Evolutionary conservation across 2,797 vertebrate species (phyloP), one percentile per base, ranked within the genome.

Genomic region (Silurus lanzhouensis): DNA sequence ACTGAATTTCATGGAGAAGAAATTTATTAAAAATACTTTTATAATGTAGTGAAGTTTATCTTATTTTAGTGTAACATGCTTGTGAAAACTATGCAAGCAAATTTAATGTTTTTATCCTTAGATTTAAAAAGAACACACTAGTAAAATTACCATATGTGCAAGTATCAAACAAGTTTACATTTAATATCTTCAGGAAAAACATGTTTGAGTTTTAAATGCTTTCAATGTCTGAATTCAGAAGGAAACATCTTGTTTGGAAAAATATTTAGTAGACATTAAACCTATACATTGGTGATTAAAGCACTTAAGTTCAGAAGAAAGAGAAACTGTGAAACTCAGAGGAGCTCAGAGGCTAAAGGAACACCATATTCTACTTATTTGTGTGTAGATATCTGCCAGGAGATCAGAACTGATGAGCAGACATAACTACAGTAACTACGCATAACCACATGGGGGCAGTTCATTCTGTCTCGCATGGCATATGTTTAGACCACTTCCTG

Each of bases 381-480:
- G 25, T 60, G 31, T 38, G 25, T 60, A 58, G 8, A 38, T 8
- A 58, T 58, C 55, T 38, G 48, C 55, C 20, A 14, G 13, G 8
- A 0, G 2, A 75, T 19, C n/a, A 75, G n/a, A 57, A 31, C 1
- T 19, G 52, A 25, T 20, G 5, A 46, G 5, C 6, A 14, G 2
- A 58, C 52, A 25, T 19, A 5, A 58, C 20, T 67, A 57, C 66
- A 82, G 48, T 68, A 82, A 31, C 80, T 38, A 31, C 80, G 38
- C 19, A 22, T 82, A 58, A n/a, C 66, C 81, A 82, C 81, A 60
- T n/a, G 55, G n/a, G 70, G 82, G 82, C 82, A 83, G 82, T 63
- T 38, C 27, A 63, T 13, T 12, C 38, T 61, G 70, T 63, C 44
- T 52, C 2, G 1, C 19, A 12, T 46, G 81, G 22, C 22, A 19